Evolutionary conservation across 2,113 vertebrate genomes (phyloP).

Genomic region (Eudyptes chrysolophus): DNA sequence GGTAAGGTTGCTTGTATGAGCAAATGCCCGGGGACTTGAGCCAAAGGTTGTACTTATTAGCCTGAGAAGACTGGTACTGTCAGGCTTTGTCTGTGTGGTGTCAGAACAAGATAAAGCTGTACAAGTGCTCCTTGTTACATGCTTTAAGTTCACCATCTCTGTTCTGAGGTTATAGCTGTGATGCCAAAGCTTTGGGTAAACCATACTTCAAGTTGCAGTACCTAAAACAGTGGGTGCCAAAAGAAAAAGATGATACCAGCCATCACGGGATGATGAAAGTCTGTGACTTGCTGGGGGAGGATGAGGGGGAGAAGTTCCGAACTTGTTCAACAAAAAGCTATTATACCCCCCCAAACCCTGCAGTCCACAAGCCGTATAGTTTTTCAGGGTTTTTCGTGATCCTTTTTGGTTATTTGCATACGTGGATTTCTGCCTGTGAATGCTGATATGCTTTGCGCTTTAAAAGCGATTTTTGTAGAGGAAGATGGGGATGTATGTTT

Average conservation of each 20-base stretch:
- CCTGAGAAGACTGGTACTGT: not conserved
- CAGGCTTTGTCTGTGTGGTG: not conserved
- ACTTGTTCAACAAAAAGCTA: not conserved
- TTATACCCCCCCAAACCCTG: not conserved
- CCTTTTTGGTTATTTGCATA: not conserved
- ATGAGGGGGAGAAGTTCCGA: not conserved
- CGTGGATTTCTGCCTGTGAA: not conserved
- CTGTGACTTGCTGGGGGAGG: not conserved
- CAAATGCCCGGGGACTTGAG: not conserved
- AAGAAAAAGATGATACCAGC: not conserved
- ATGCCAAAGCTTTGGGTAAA: not conserved
- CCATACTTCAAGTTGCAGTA: not conserved
- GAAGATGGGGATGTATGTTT: not conserved
- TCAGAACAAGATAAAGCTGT: conserved; percentile 3
- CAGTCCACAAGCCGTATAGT: not conserved
- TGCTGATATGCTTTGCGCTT: not conserved
- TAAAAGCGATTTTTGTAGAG: not conserved
- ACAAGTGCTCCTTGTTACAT: not conserved
- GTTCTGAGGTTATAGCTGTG: not conserved
- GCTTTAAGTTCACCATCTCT: not conserved
- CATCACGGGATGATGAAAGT: not conserved
- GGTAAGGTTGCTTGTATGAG: not conserved
- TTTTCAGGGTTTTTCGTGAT: not conserved
- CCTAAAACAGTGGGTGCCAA: not conserved
- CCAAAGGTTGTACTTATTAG: not conserved